Evolutionary conservation across 2,888 invertebrate species (phyloP), one percentile per base, ranked within the genome.

Genomic region (Operophtera brumata): DNA sequence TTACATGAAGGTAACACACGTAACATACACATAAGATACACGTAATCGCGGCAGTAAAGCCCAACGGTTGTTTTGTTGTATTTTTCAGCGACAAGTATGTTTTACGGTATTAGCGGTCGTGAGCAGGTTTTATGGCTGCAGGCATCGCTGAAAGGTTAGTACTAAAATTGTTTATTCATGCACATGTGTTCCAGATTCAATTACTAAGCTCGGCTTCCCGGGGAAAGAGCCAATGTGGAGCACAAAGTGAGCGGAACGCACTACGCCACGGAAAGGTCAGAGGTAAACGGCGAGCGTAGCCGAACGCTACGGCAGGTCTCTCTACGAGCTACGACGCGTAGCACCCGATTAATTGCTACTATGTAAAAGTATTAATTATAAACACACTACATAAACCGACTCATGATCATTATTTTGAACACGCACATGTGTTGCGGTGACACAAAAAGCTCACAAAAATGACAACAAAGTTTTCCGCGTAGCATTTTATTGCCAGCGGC

Each of bases 111-210:
- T 46, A 47, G 45, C 25, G 40, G 50, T 51, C 47, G 54, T 40
- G 37, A 42, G 51, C 34, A 48, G 53, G 53, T 11, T 53, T 55
- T 48, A 49, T 49, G 45, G 43, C 43, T 49, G 32, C 51, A 48
- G 47, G 47, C 26, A 54, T 46, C 47, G 41, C 48, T 44, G 52
- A 54, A 59, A 60, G 60, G 57, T 57, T 54, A 50, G 50, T 28
- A 47, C 61, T 71, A 69, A 70, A 71, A 78, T 76, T 70, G 74
- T 73, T 79, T 79, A 80, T 82, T 77, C 78, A 80, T 78, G 75
- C 76, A 71, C 74, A 75, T 71, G 72, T 75, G 76, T 66, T 71
- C 66, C 65, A 64, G 69, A 79, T 82, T 83, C 75, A 84, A 82
- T 84, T 80, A 80, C 73, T 69, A 65, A 62, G 57, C 58, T 57